Evolutionary conservation across 2,888 invertebrate genomes (phyloP), one percentile per base, ranked within the genome.

Genomic region (Phorcus lineatus): DNA sequence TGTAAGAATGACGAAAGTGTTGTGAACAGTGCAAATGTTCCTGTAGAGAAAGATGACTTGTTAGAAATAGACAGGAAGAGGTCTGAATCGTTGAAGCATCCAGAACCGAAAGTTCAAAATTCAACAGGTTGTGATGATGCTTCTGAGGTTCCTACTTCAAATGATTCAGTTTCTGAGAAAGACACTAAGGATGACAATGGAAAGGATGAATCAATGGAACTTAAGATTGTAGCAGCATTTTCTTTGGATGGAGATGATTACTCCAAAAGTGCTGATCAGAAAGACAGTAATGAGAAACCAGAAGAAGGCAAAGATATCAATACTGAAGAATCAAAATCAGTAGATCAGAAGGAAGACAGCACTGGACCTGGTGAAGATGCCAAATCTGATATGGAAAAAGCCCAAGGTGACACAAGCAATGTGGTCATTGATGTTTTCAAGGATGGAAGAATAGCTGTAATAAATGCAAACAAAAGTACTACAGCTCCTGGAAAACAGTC

Each of bases 141-240:
- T 0, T 16, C 67, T 67, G 67, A 67, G 28, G 75, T 75, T 24
- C 53, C 31, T 36, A 4, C 16, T 22, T 11, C 74, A 36, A 40
- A 36, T n/a, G 74, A 74, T 19, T 36, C 19, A 19, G 17, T 19
- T 22, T 22, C 74, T 11, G 19, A 52, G 11, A 19, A 47, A 47
- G 47, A 54, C 52, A 77, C 40, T 22, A 47, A 16, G n/a, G 67
- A 67, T 77, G 66, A 77, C 16, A 36, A 57, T n/a, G 19, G 28
- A 9, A 19, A 19, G 1, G 66, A 62, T 17, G 54, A 54, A 47
- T 55, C 52, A 19, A 70, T 81, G 31, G 83, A 80, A 24, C 54
- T 85, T 0, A 86, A 84, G 70, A 84, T 86, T 79, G 80, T 83
- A 24, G 83, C 83, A 31, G 82, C 86, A 0, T 83, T 81, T 66